Percentiles rank a stretch among this genome's conserved stretches.
Evolutionary conservation across 2,113 vertebrate genomes (phyloP).

Genomic region (Syrrhaptes paradoxus): DNA sequence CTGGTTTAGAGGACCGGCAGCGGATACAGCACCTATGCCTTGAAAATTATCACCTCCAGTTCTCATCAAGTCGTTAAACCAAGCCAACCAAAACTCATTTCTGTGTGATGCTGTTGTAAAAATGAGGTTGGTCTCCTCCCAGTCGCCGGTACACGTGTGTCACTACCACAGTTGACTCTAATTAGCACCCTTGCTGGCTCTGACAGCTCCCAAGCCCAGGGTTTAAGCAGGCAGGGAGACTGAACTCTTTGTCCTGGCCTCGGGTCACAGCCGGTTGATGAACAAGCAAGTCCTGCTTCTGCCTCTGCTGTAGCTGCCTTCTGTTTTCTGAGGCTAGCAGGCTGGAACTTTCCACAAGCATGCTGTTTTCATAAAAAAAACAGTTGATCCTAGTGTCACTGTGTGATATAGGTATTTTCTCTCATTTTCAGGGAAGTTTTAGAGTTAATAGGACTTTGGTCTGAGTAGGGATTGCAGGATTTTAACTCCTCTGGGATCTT

Average conservation of each 20-base stretch:
- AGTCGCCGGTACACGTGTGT: not conserved
- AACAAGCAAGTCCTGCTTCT: slow-evolving; percentile 14
- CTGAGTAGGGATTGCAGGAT: not conserved
- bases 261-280: not conserved
- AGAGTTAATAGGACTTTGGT: not conserved
- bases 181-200: not conserved
- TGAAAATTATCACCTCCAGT: not conserved
- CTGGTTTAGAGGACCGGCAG: not conserved
- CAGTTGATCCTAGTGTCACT: not conserved
- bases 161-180: not conserved
- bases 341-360: not conserved
- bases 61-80: slow-evolving; percentile 14
- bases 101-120: not conserved
- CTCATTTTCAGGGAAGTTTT: not conserved
- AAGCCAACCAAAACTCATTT: not conserved
- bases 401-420: not conserved
- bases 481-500: slow-evolving; percentile 52
- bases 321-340: not conserved
- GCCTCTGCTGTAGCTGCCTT: not conserved
- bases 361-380: slow-evolving; percentile 2
- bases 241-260: slow-evolving; percentile 8
- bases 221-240: not conserved
- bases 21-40: not conserved
- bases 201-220: not conserved
- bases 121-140: not conserved